phyloP scores from a whole-genome alignment of 2,888 invertebrate genomes.

The Argyra leucocephala region DNA sequence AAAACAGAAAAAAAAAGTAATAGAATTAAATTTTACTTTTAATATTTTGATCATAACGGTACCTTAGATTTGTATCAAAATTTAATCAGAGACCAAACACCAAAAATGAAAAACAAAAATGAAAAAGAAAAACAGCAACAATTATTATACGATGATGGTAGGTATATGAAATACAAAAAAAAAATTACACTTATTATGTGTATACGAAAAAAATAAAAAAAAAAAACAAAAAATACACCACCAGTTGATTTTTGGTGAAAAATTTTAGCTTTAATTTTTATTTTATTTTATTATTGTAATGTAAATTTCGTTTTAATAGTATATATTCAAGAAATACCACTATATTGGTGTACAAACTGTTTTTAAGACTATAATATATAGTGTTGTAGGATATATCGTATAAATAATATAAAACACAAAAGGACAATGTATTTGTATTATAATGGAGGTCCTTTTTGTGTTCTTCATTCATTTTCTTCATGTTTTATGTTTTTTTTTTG shows the following conservation, averaged over 20 bases:
- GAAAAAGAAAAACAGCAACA: background rate
- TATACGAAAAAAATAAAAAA: background rate
- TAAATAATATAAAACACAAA: background rate
- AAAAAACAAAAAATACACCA: background rate
- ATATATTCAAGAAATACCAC: background rate
- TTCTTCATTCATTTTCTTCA: background rate
- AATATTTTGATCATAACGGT: background rate
- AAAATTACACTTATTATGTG: too few relatives aligned
- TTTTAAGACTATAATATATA: background rate
- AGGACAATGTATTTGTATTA: background rate
- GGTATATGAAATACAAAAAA: too few relatives aligned
- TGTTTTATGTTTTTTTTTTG: background rate
- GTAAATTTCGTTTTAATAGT: background rate
- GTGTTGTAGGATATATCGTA: background rate
- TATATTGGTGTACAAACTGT: background rate
- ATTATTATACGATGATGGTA: too few relatives aligned
- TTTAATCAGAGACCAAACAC: background rate
- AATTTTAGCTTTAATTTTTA: background rate
- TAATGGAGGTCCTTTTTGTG: background rate
- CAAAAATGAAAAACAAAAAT: background rate
- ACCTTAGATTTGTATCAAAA: background rate
- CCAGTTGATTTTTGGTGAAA: background rate
- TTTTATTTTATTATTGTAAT: background rate
- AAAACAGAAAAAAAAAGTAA: too few relatives aligned
- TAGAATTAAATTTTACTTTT: background rate